Conservation (phyloP, 2,113 vertebrate genomes). For the Tapirus terrestris region DNA sequence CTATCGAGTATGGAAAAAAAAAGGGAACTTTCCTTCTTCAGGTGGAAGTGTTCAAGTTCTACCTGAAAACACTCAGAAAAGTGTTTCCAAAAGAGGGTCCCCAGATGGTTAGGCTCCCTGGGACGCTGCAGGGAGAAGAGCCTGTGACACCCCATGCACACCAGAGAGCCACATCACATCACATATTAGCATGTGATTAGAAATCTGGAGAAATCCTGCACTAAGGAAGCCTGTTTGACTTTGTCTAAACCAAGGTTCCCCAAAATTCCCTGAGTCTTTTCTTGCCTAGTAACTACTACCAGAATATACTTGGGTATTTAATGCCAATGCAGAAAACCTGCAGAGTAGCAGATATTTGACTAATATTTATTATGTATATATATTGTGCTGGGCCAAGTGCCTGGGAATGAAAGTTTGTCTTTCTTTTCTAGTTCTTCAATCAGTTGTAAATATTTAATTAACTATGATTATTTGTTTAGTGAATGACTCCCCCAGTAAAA, state of each 20-base stretch:
- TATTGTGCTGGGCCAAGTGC: background rate
- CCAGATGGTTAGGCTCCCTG: background rate
- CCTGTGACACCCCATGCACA: fast-evolving
- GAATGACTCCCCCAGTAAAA: background rate
- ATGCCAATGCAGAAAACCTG: background rate
- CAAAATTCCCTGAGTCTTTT: background rate
- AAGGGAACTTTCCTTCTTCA: background rate
- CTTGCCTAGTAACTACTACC: background rate
- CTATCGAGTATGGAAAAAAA: background rate
- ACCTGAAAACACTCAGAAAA: background rate
- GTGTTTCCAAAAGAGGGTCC: background rate
- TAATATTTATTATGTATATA: background rate
- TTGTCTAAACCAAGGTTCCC: background rate
- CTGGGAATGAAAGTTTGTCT: background rate
- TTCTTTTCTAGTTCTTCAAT: slow-evolving; percentile 25
- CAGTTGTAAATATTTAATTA: slow-evolving; percentile 50
- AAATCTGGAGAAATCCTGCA: background rate
- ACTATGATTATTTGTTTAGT: slow-evolving; percentile 19
- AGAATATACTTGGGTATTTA: background rate
- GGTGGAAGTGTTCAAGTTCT: background rate
- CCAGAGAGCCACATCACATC: background rate
- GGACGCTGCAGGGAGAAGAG: background rate
- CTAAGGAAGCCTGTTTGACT: background rate
- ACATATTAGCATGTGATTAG: too few species aligned
- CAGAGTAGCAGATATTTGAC: background rate